Evolutionary conservation across 1,140 invertebrate genomes (phyloP).

Genomic region (Linepithema humile): DNA sequence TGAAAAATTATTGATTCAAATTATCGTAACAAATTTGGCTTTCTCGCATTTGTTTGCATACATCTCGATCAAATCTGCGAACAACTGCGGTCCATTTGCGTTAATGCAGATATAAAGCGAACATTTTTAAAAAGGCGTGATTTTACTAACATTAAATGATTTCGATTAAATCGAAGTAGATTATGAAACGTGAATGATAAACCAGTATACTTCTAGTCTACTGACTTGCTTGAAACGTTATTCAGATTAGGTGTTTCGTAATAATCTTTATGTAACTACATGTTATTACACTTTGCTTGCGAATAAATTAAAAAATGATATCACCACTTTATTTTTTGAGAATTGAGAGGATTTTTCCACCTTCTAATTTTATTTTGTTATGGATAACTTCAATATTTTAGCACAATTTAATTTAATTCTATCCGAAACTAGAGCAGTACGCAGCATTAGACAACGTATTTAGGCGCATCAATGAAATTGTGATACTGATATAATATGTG

Average conservation of each 20-base stretch:
- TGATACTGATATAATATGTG: neutral
- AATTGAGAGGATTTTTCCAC: neutral
- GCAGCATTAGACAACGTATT: neutral
- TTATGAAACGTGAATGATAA: slow-evolving; percentile 28
- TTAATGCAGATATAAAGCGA: neutral
- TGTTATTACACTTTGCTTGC: slow-evolving; percentile 47
- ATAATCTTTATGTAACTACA: slow-evolving; percentile 69
- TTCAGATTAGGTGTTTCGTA: slow-evolving; percentile 71
- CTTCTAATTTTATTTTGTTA: neutral
- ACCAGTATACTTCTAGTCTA: slow-evolving; percentile 32
- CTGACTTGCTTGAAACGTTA: slow-evolving; percentile 54
- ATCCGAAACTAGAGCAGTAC: neutral
- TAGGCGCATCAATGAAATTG: neutral
- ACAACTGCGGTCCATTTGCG: neutral
- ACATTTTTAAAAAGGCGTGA: neutral
- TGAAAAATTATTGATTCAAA: neutral
- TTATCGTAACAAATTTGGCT: neutral
- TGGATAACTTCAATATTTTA: neutral
- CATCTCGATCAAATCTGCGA: neutral
- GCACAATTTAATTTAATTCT: neutral
- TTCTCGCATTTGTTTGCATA: neutral
- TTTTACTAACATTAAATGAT: neutral
- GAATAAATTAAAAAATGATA: slow-evolving; percentile 1
- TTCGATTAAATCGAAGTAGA: slow-evolving; percentile 18
- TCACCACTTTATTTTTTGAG: neutral